Evolutionary conservation across 2,797 vertebrate genomes (phyloP), one percentile per base, ranked within the genome.

Genomic region (Malacoraja senta): DNA sequence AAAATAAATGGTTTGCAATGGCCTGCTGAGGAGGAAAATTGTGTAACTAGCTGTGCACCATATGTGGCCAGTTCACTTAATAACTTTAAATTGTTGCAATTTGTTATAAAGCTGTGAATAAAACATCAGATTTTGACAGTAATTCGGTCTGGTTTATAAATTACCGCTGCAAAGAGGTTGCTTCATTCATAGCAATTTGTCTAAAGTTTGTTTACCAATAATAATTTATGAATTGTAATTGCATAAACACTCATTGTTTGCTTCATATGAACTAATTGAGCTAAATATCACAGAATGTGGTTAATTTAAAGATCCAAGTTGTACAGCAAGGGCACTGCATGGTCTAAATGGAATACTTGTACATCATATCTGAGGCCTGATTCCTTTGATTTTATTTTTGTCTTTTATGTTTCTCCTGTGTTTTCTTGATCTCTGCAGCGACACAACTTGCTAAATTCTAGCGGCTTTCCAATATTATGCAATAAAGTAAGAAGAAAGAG

Each of bases 1-100:
- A 97, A 95, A 97, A 97, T 96, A 98, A 98, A 98, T 98, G 97
- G 97, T 97, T 97, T 97, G 97, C 98, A 98, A 98, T 98, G 97
- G 97, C 96, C 97, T 96, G 95, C 95, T 96, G 96, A 95, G 96
- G 95, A 95, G 95, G 94, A 94, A 94, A 92, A 94, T 94, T 90
- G n/a, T 94, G 93, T 93, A 95, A 94, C 94, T 95, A 95, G 95
- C 96, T 97, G 96, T 96, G 97, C 97, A 97, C 97, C 97, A 98
- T 96, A 98, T 97, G 96, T 96, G 96, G 90, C 90, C 71, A 76
- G 90, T 92, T 72, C 90, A 74, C 90, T 92, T 98, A 98, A 98
- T 98, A 96, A 95, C 96, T 95, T 95, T 96, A 98, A 98, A 98
- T 97, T 97, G 97, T 97, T 95, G 96, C 97, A 97, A 98, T 98